Evolutionary conservation across 2,888 invertebrate genomes (phyloP).

Genomic region (Hymenopus coronatus): DNA sequence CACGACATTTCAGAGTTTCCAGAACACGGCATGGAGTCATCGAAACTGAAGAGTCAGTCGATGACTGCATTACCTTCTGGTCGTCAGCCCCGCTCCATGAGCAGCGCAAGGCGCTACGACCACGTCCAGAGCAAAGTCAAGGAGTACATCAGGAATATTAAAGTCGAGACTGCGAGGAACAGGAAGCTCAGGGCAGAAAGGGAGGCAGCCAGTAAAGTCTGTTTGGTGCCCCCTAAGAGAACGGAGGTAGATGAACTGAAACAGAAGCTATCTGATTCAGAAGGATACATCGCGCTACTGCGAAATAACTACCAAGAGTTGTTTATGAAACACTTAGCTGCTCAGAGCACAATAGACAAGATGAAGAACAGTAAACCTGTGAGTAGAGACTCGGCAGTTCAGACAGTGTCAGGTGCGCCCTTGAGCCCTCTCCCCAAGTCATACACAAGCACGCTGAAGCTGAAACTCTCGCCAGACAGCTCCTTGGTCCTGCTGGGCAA

Average conservation of each 20-base stretch:
- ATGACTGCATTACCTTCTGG: constrained; percentile 31
- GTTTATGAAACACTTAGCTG: neutral
- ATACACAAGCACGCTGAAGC: neutral
- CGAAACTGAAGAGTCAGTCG: constrained; percentile 11
- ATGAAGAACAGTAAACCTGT: neutral
- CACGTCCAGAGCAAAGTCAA: constrained; percentile 40
- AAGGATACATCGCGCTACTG: neutral
- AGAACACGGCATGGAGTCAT: neutral
- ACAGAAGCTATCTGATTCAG: neutral
- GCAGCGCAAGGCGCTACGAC: constrained; percentile 36
- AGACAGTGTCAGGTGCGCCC: neutral
- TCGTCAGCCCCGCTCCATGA: constrained; percentile 36
- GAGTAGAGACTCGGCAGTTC: neutral
- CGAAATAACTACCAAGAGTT: neutral
- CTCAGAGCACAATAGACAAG: neutral
- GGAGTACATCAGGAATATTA: constrained; percentile 38
- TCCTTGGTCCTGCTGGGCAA: neutral
- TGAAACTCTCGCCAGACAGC: neutral
- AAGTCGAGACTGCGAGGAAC: constrained; percentile 30
- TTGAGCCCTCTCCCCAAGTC: neutral
- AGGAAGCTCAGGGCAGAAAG: neutral
- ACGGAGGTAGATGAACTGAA: neutral
- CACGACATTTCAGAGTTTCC: neutral
- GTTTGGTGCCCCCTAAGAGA: neutral
- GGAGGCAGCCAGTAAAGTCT: neutral